phyloP scores from a whole-genome alignment of 2,113 vertebrate species.

The Cichladusa arquata region DNA sequence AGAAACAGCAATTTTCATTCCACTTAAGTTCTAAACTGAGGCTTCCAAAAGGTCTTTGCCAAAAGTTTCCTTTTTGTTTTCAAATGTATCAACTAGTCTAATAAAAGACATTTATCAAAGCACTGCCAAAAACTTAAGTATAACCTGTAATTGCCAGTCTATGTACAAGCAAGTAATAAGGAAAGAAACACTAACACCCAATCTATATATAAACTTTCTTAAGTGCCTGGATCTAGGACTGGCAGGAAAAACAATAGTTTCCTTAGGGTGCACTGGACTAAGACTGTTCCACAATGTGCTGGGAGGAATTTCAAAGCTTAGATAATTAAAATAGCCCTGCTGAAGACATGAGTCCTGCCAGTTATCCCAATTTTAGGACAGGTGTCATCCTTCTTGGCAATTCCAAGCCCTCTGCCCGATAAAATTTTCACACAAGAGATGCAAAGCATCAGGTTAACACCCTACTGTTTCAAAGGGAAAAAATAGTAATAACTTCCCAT shows the following conservation, averaged over 20 bases:
- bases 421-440: not conserved
- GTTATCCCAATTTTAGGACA: not conserved
- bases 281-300: not conserved
- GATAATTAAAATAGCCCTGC: not conserved
- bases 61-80: not conserved
- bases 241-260: not conserved
- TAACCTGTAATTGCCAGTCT: not conserved
- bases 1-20: not conserved
- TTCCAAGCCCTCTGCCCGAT: not conserved
- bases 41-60: not conserved
- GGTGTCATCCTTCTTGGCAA: not conserved
- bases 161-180: not conserved
- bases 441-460: not conserved
- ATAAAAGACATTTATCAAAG: not conserved
- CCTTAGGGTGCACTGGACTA: not conserved
- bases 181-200: not conserved
- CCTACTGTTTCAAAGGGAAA: not conserved
- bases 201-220: not conserved
- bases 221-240: not conserved
- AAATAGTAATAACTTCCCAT: accelerated
- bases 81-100: not conserved
- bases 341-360: not conserved
- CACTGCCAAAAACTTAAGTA: not conserved
- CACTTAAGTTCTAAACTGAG: not conserved
- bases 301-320: not conserved